A percentile compares a stretch with the other conserved stretches of the same genome.
phyloP scores from a whole-genome alignment of 2,797 vertebrate genomes.

The Poeciliopsis gracilis region DNA sequence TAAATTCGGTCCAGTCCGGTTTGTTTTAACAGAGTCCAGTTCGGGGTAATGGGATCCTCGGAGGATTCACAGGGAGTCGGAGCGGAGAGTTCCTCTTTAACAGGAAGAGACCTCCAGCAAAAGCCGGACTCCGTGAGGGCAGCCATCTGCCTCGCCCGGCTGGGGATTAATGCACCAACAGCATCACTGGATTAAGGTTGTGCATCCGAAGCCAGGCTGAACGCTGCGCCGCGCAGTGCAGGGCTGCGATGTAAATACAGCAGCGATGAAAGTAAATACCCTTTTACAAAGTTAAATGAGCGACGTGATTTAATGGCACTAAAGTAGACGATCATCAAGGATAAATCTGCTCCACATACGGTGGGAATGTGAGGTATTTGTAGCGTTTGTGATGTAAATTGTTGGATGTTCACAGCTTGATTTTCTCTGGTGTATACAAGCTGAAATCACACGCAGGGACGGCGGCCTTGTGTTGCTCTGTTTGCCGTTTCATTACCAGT shows the following conservation, averaged over 20 bases:
- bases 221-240: too few relatives aligned
- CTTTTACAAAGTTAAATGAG: slow-evolving; percentile 1
- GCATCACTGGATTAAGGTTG: slow-evolving; percentile 10
- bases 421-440: not conserved
- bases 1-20: not conserved
- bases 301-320: slow-evolving; percentile 1
- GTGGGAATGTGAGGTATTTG: not conserved
- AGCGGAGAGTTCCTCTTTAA: not conserved
- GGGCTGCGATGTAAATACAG: not conserved
- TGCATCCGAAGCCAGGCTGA: slow-evolving; percentile 10
- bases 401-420: slow-evolving; percentile 2
- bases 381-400: slow-evolving; percentile 5
- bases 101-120: slow-evolving; percentile 9
- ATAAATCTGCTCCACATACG: slow-evolving; percentile 7
- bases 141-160: slow-evolving; percentile 8
- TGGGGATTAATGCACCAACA: slow-evolving; percentile 9
- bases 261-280: not conserved
- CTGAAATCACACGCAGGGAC: slow-evolving; percentile 3
- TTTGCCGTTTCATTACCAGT: not conserved
- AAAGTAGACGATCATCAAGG: slow-evolving; percentile 6
- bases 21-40: slow-evolving; percentile 2
- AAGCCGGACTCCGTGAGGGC: slow-evolving; percentile 3
- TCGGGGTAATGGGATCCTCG: not conserved
- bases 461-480: not conserved
- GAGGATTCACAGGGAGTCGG: not conserved